A percentile compares a stretch with the other conserved stretches of the same genome.
Conservation (phyloP, 92 coral and sea anemone species). For the Phenganax marumi region DNA sequence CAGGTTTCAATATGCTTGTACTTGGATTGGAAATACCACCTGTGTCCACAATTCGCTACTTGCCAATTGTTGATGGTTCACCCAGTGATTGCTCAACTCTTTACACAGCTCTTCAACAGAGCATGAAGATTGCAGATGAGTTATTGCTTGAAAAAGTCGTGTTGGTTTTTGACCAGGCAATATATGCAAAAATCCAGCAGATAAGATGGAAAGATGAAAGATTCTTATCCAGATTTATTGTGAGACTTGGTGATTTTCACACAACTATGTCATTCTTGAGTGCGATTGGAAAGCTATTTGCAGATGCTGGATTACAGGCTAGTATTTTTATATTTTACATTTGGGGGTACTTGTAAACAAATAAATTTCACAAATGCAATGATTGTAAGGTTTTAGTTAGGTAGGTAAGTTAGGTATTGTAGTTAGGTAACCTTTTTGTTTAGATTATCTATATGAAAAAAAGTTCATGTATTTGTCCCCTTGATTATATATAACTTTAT, state of each 20-base stretch:
- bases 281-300: constrained; percentile 29
- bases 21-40: constrained; percentile 20
- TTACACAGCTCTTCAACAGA: constrained; percentile 32
- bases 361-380: neutral
- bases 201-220: constrained; percentile 48
- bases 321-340: constrained; percentile 19
- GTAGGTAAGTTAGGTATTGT: neutral
- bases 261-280: constrained; percentile 34
- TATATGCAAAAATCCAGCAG: constrained; percentile 50
- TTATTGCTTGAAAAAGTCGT: constrained; percentile 21
- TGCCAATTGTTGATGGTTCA: constrained; percentile 44
- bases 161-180: constrained; percentile 35
- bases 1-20: constrained; percentile 48
- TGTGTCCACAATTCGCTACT: constrained; percentile 34
- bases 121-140: constrained; percentile 36
- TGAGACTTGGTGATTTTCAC: constrained; percentile 48
- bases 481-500: neutral
- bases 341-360: neutral
- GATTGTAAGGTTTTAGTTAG: neutral
- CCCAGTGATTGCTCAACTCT: constrained; percentile 47
- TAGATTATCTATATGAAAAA: neutral
- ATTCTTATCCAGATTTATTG: constrained; percentile 20
- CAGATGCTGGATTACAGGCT: constrained; percentile 53
- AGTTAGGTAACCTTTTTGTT: neutral
- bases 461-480: neutral